Evolutionary conservation across 2,113 vertebrate species (phyloP), one percentile per base, ranked within the genome.

Genomic region (Glareola pratincola): DNA sequence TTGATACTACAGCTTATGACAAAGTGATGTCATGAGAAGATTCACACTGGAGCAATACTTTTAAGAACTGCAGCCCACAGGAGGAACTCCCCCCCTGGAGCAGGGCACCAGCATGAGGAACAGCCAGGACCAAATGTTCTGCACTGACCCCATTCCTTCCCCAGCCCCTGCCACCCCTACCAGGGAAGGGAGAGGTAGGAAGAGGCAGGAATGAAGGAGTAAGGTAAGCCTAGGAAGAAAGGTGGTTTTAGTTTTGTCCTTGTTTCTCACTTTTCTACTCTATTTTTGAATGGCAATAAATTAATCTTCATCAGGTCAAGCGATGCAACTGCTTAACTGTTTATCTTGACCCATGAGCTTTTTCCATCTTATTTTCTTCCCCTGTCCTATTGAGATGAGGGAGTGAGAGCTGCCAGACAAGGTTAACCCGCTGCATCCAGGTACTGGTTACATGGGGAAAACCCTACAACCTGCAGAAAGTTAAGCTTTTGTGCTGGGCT

Each of bases 381-480:
- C 30, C 14, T 12, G 8, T 21, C 41, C 24, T 32, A 24, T 4
- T 18, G 27, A 60, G 10, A 41, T 24, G 8, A 5, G 15, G n/a
- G 17, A 62, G 8, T 4, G 16, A 51, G 21, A 77, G 8, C 34
- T 78, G n/a, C 12, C n/a, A 54, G 27, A 18, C 66, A 43, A 6
- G 18, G 36, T 54, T 71, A 53, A 12, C 5, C 14, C 68, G 36
- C 37, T 14, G 5, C 34, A 18, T 3, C 9, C 23, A 29, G 2
- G 8, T 27, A 39, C 0, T 14, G 12, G 37, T 39, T 57, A 47
- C 10, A 23, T 0, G 0, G 32, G 26, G 12, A 39, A 53, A 78
- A 53, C 17, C 21, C 6, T 12, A 9, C 32, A 26, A 2, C 6
- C 8, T 14, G 2, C 50, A 45, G 3, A 7, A 92, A 63, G 12